Evolutionary conservation across 2,797 vertebrate genomes (phyloP).

Genomic region (Cossypha caffra): DNA sequence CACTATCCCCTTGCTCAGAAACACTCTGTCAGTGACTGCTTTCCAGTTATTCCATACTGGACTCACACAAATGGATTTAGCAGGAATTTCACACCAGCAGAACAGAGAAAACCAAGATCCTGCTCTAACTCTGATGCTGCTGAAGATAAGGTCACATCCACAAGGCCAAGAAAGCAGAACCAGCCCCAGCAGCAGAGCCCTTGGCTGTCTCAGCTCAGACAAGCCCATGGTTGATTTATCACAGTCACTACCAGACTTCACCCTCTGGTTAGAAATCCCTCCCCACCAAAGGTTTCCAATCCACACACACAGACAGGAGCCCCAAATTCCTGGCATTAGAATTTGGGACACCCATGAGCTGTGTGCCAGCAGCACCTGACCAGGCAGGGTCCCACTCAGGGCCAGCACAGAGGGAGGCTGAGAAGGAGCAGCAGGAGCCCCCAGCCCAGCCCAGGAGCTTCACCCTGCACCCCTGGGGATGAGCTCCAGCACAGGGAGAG

Average conservation of each 20-base stretch:
- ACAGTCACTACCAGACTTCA: not conserved
- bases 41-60: not conserved
- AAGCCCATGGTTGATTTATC: not conserved
- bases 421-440: not conserved
- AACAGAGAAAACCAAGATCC: not conserved
- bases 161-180: not conserved
- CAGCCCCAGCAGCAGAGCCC: not conserved
- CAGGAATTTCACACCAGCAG: not conserved
- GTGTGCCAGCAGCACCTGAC: not conserved
- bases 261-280: not conserved
- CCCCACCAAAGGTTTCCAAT: not conserved
- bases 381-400: not conserved
- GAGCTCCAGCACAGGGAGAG: not conserved
- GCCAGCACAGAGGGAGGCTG: not conserved
- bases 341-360: not conserved
- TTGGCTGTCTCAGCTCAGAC: not conserved
- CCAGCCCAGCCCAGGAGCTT: not conserved
- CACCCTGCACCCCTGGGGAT: fast-evolving
- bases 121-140: fast-evolving
- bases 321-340: fast-evolving
- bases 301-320: fast-evolving
- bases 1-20: not conserved
- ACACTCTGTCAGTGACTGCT: not conserved
- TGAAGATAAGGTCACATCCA: not conserved
- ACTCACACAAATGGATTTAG: not conserved